Base-by-base conservation (phyloP, 2,888 invertebrate genomes). In the Automeris io region DNA sequence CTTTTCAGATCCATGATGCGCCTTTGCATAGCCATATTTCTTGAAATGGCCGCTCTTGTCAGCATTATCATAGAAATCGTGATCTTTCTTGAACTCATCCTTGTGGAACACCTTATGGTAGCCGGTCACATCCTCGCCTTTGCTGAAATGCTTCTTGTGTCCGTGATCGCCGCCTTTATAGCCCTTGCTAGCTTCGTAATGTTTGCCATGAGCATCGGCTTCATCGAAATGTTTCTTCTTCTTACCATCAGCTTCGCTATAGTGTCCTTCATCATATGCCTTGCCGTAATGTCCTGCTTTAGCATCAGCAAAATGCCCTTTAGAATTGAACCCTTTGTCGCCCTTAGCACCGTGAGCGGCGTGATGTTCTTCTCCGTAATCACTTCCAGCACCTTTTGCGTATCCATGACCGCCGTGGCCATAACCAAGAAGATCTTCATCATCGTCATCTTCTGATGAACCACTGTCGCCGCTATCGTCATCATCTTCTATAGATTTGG, bases 11-110 rank as follows among this genome's bases (percentile, higher is more conserved):
- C 79, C 82, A 44, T 90, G 89, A 24, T 90, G 82, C 24, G 80
- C 81, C 41, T 90, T 79, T 43, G 81, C 77, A 45, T 87, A 82
- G 1, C 88, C 90, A 61, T 91, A 88, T 57, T 91, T 91, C 43
- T 90, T 88, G 61, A 88, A 90, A 60, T 91, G 88, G 0, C 92
- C 92, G 34, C 88, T 89, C 36, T 90, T 88, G 60, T 92, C 90
- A 18, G 90, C 89, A 34, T 91, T 91, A 57, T 93, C 93, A 64
- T 93, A 93, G 76, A 93, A 93, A 54, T 90, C 90, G 51, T 92
- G 92, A 57, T 92, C 91, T 61, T 93, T 93, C 69, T 93, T 92
- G 83, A 89, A 93, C 68, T 93, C 93, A 60, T 93, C 91, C 80
- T 93, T 93, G 72, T 90, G 89, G 71, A 91, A 92, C 1, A 92